A percentile compares a stretch with the other conserved stretches of the same genome.
Evolutionary conservation across 2,797 vertebrate genomes (phyloP).

Genomic region (Ispidina lecontei): DNA sequence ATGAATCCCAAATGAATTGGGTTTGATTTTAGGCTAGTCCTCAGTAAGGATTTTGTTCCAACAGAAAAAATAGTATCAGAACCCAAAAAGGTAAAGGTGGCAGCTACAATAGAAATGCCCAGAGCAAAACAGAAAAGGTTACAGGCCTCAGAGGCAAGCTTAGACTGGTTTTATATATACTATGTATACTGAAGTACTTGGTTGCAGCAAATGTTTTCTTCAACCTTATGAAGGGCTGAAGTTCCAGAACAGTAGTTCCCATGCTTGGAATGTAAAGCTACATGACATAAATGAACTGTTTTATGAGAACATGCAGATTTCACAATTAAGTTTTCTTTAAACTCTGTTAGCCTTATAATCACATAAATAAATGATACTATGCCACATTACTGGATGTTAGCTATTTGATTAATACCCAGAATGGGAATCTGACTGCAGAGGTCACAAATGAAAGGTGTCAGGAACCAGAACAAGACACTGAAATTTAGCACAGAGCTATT

Average conservation of each 20-base stretch:
- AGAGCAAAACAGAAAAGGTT: not conserved
- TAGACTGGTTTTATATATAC: not conserved
- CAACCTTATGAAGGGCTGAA: not conserved
- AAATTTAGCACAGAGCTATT: not conserved
- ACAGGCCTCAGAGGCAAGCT: not conserved
- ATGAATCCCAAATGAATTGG: not conserved
- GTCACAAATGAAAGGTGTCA: constrained; percentile 35
- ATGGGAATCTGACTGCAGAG: not conserved
- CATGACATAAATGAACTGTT: not conserved
- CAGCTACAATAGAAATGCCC: not conserved
- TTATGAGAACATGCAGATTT: not conserved
- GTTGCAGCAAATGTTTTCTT: not conserved
- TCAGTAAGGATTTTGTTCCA: not conserved
- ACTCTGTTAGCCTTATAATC: not conserved
- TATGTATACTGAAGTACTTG: not conserved
- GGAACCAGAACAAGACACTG: constrained; percentile 2
- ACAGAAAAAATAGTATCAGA: not conserved
- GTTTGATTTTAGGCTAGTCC: not conserved
- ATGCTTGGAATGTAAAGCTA: not conserved
- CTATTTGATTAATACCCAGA: not conserved
- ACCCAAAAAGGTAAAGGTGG: not conserved
- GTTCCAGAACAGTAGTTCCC: not conserved
- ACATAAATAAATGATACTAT: not conserved
- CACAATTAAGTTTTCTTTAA: not conserved
- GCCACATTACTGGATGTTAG: not conserved